These are phyloP conservation scores for Ectobius pallidus DNA, from an alignment of 2,888 invertebrate genomes.

Conservation along the genomic window DNA sequence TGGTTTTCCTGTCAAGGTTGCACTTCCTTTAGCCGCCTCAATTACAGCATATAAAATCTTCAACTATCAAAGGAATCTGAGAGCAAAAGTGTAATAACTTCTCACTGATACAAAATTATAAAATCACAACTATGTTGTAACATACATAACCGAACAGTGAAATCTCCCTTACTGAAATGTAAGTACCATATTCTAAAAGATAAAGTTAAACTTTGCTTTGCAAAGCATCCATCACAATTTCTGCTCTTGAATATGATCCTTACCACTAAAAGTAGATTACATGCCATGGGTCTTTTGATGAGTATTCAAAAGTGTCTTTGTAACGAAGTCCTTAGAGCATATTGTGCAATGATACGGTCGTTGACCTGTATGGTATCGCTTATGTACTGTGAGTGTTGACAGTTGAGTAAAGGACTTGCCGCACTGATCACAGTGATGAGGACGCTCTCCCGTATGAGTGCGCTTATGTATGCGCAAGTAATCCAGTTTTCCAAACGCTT, in stretches of 20 bases:
- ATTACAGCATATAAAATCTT: too few relatives aligned
- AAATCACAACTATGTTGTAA: too few relatives aligned
- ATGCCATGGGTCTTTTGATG: conserved; percentile 44
- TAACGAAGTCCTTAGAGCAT: conserved; percentile 33
- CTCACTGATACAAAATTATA: too few relatives aligned
- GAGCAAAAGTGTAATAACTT: too few relatives aligned
- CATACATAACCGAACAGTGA: too few relatives aligned
- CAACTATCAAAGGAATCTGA: too few relatives aligned
- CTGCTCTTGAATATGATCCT: too few relatives aligned
- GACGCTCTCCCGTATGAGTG: conserved; percentile 56
- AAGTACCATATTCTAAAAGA: neutral
- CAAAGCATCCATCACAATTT: neutral
- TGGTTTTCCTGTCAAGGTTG: too few relatives aligned
- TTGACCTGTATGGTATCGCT: conserved; percentile 56
- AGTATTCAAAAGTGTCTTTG: conserved; percentile 41
- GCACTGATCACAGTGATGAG: conserved; percentile 58
- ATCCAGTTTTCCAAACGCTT: conserved; percentile 24
- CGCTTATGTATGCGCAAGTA: conserved; percentile 34
- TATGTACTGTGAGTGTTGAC: conserved; percentile 59
- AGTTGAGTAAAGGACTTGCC: conserved; percentile 60
- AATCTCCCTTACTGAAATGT: too few relatives aligned
- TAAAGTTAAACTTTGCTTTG: neutral
- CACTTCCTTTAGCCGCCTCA: too few relatives aligned
- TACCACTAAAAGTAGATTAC: neutral
- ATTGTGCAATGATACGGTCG: conserved; percentile 35